These are phyloP conservation scores for Chlorospingus flavigularis DNA, from an alignment of 2,797 vertebrate species.

Conservation along the genomic window DNA sequence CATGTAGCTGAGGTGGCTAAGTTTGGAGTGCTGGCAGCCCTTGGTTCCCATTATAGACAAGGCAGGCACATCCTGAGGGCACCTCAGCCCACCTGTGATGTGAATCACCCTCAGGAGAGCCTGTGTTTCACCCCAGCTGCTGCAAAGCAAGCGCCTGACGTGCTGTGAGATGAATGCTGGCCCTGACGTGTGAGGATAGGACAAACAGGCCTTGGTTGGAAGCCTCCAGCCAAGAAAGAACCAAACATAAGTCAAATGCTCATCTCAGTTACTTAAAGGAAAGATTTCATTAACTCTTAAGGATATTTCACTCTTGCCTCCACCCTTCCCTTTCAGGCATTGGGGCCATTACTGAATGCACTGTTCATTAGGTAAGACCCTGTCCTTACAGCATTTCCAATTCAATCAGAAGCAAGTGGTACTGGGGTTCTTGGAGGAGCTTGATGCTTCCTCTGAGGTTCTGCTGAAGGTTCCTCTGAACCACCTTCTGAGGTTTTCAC, in stretches of 20 bases:
- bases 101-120: neutral
- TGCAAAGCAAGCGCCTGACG: neutral
- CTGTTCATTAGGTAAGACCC: neutral
- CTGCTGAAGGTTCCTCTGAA: neutral
- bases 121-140: neutral
- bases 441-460: neutral
- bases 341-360: neutral
- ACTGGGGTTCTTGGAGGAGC: neutral
- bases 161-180: neutral
- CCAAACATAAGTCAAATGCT: neutral
- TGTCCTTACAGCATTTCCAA: neutral
- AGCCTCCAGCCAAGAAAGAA: neutral
- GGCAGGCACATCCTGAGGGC: neutral
- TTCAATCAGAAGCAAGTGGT: neutral
- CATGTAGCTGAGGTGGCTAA: neutral
- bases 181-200: neutral
- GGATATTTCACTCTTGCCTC: neutral
- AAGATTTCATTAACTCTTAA: neutral
- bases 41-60: neutral
- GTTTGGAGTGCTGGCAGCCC: neutral
- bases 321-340: neutral
- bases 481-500: neutral
- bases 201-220: neutral
- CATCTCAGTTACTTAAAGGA: neutral
- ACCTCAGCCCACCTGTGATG: neutral